These are phyloP conservation scores for Vicugna pacos DNA, from an alignment of 2,113 vertebrate genomes.

Conservation along the genomic window DNA sequence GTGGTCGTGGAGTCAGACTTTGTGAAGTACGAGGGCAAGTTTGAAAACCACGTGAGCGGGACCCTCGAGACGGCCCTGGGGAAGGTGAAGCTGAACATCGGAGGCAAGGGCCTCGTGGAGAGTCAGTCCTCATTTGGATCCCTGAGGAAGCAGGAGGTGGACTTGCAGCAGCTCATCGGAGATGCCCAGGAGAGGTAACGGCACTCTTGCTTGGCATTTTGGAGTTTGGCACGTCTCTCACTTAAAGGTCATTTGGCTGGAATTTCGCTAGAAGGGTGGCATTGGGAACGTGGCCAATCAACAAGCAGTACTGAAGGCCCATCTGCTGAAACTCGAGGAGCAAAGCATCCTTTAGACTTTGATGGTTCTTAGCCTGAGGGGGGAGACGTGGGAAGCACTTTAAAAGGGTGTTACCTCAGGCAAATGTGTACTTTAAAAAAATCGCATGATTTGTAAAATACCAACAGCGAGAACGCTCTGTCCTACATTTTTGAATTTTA, in stretches of 20 bases:
- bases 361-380: neutral
- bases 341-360: neutral
- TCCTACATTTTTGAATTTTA: neutral
- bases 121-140: constrained; percentile 93
- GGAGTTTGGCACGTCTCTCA: neutral
- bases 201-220: neutral
- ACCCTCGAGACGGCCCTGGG: constrained; percentile 83
- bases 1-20: constrained; percentile 92
- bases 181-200: constrained; percentile 89
- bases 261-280: neutral
- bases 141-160: constrained; percentile 94
- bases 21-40: constrained; percentile 92
- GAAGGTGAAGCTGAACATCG: constrained; percentile 83
- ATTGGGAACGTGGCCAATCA: neutral
- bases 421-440: neutral
- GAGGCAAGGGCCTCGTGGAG: constrained; percentile 88
- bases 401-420: neutral
- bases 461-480: neutral
- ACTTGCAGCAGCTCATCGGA: constrained; percentile 91
- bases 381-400: neutral
- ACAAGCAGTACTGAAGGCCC: neutral
- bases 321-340: neutral
- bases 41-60: constrained; percentile 86
- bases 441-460: neutral
- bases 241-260: neutral